phyloP scores from a whole-genome alignment of 2,797 vertebrate species.

The Taenioides sp. region DNA sequence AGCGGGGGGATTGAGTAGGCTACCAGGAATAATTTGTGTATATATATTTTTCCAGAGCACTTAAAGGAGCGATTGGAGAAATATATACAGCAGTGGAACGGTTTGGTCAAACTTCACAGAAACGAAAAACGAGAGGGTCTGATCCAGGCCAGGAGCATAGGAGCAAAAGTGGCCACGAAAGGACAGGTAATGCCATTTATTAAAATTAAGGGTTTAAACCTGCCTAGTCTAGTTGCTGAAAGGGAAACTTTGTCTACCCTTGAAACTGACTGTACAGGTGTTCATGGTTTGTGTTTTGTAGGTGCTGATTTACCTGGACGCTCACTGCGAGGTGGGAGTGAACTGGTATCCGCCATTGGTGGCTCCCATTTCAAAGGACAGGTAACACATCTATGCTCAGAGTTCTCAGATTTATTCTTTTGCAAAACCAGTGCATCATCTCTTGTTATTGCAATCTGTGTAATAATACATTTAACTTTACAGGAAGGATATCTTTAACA shows the following conservation, averaged over 20 bases:
- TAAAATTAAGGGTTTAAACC: not conserved
- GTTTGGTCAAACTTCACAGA: conserved; percentile 94
- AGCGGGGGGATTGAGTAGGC: not conserved
- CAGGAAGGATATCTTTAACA: not conserved
- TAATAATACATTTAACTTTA: not conserved
- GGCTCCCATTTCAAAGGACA: conserved; percentile 96
- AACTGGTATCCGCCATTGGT: conserved; percentile 98
- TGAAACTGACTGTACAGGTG: not conserved
- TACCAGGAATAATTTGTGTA: not conserved
- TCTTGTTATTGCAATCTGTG: not conserved
- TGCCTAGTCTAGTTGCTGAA: not conserved
- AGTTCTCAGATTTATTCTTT: not conserved
- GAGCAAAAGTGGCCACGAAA: conserved; percentile 87
- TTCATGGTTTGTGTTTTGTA: conserved; percentile 52
- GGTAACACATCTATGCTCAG: conserved; percentile 74
- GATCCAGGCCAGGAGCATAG: conserved; percentile 97
- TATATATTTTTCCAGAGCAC: conserved; percentile 76
- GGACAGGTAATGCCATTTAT: conserved; percentile 61
- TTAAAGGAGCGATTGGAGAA: conserved; percentile 91
- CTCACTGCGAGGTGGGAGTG: conserved; percentile 95
- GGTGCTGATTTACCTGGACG: conserved; percentile 97
- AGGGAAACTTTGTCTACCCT: not conserved
- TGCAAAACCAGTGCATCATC: not conserved
- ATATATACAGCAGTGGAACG: conserved; percentile 96
- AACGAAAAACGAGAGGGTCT: conserved; percentile 97